Base-by-base conservation (phyloP, 1,140 invertebrate genomes). In the Drosophila equinoxialis region DNA sequence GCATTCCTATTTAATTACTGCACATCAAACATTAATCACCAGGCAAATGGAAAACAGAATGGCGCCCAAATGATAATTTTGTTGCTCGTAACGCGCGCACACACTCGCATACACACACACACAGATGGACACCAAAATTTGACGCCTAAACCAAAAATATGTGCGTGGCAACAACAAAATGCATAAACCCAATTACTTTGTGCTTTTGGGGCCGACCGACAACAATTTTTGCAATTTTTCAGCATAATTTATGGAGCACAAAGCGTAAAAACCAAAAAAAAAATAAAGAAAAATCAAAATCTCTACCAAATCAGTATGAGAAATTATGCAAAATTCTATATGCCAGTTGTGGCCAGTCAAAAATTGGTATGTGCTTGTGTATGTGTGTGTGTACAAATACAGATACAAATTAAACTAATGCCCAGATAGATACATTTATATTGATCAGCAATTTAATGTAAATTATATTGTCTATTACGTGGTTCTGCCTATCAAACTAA, bases 361-460 rank as follows among this genome's bases (percentile, higher is more conserved):
- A 58, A 74, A 65, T 65, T 65, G 6, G 51, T 45, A 23, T 63
- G 63, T 39, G 35, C 35, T 37, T 39, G 35, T 61, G 41, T 64
- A 57, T 73, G 14, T 23, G 65, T 33, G 64, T 66, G 51, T 63
- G 66, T 51, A 20, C 58, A 64, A 76, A 76, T 60, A 70, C 55
- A 67, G 55, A 68, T 87, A 82, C 82, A 87, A 86, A 87, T 86
- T 86, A 83, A 86, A 86, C 83, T 86, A 86, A 87, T 86, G 72
- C 79, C 68, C 74, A 78, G 77, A 80, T 80, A 81, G 77, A 89
- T 89, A 87, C 84, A 87, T 87, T 83, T 87, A 80, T 89, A 87
- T 89, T 87, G 83, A 87, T 89, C 79, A 89, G 83, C 77, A 83
- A 89, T 87, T 87, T 89, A 89, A 87, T 87, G 84, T 89, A 87